Base-by-base conservation (phyloP, 53 echinoderm and acorn worm genomes). In the Crossaster papposus region DNA sequence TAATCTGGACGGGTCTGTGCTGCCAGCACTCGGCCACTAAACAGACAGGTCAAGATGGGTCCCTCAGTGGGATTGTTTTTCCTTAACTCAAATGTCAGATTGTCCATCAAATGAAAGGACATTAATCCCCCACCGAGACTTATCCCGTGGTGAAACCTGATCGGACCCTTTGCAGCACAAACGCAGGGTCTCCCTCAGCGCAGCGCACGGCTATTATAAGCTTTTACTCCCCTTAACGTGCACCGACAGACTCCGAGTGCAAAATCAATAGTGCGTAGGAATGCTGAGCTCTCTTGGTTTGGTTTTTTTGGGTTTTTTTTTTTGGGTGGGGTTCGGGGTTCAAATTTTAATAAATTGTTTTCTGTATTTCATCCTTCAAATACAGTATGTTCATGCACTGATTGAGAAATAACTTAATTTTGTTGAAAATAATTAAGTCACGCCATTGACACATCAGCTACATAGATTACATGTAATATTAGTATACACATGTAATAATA, bases 1-100 rank as follows among this genome's bases (percentile, higher is more conserved):
- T 73, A 85, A 85, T 85, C 82, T 82, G 52, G 72, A 51, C 31
- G 32, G 53, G 8, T 36, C 70, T 23, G n/a, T 26, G 62, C 58
- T 30, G 30, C 20, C 3, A 14, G 54, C 54, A 32, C 51, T 85
- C 78, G 50, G 78, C 52, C 28, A 14, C 52, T 44, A 51, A 44
- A 78, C 51, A 78, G 72, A 85, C 53, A 52, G 85, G 54, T 85
- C 85, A 85, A 85, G 85, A 85, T 73, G 71, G 72, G 35, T 31
- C 35, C 52, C 29, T 78, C 34, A 54, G 82, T 50, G 24, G 82
- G 65, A 85, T 85, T 85, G 53, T 85, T 53, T 85, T 85, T 54
- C 85, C 44, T 53, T 53, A 85, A 85, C 85, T 85, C 85, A 85
- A 85, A 85, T 85, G 85, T 85, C 85, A 85, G 85, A 73, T 85